Evolutionary conservation across 2,113 vertebrate genomes (phyloP).

Genomic region (Macroglossus sobrinus): DNA sequence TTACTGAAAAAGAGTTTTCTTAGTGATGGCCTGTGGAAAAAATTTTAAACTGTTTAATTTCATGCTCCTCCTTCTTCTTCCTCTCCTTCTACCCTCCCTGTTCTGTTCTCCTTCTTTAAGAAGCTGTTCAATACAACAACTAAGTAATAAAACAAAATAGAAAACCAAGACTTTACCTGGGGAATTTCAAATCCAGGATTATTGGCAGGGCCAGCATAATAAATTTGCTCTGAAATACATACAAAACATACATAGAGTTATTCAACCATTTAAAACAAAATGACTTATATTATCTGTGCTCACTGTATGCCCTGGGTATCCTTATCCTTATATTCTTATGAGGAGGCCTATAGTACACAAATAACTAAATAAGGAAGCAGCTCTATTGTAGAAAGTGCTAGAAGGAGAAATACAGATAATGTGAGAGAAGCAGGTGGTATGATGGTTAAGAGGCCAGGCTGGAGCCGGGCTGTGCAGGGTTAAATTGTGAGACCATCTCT

Average conservation of each 20-base stretch:
- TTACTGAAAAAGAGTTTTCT: background rate
- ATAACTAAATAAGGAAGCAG: background rate
- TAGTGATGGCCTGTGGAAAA: no score
- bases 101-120: background rate
- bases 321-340: background rate
- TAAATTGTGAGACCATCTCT: background rate
- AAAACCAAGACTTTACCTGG: slow-evolving; percentile 72
- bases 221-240: slow-evolving; percentile 81
- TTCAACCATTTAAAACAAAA: background rate
- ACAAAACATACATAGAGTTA: background rate
- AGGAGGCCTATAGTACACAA: background rate
- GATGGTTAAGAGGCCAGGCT: background rate
- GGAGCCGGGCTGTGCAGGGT: background rate
- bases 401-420: background rate
- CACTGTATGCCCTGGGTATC: background rate
- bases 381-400: background rate
- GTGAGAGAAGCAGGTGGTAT: background rate
- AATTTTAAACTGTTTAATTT: background rate
- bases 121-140: background rate
- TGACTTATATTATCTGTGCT: background rate
- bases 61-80: no score
- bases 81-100: no score
- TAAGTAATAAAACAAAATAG: background rate
- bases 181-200: slow-evolving; percentile 71
- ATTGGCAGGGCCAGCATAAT: slow-evolving; percentile 78